Conservation (phyloP, 1,140 invertebrate genomes). For the Leptestheria dahalacensis region DNA sequence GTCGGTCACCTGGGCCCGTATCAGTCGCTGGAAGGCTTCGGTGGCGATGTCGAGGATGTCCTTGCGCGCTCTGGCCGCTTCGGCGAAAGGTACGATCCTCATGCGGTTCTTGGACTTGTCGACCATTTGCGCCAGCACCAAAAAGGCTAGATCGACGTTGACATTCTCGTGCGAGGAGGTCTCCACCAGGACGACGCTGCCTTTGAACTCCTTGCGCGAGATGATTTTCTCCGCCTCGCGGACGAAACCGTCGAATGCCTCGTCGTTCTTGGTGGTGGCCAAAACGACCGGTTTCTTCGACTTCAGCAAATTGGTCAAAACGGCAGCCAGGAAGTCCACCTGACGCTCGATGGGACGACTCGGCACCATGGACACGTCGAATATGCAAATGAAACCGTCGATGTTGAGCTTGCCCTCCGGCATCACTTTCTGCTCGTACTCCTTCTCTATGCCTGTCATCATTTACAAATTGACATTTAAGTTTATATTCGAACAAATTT, state of each 20-base stretch:
- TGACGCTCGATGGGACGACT: slow-evolving; percentile 76
- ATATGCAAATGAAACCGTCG: slow-evolving; percentile 90
- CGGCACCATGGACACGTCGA: slow-evolving; percentile 85
- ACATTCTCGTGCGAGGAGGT: slow-evolving; percentile 93
- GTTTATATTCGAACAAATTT: slow-evolving; percentile 2
- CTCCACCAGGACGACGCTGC: slow-evolving; percentile 73
- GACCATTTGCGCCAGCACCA: slow-evolving; percentile 79
- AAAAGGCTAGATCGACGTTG: slow-evolving; percentile 87
- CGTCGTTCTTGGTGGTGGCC: slow-evolving; percentile 93
- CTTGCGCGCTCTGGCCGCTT: slow-evolving; percentile 68
- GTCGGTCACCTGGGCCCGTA: slow-evolving; percentile 62
- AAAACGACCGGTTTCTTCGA: slow-evolving; percentile 90
- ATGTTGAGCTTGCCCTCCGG: slow-evolving; percentile 85
- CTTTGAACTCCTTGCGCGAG: slow-evolving; percentile 81
- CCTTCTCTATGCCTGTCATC: slow-evolving; percentile 53
- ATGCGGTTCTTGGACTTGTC: slow-evolving; percentile 54
- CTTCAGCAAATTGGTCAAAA: slow-evolving; percentile 69
- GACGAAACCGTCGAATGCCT: slow-evolving; percentile 70
- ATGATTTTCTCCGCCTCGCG: slow-evolving; percentile 78
- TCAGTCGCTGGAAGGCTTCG: slow-evolving; percentile 69
- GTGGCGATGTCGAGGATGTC: slow-evolving; percentile 77
- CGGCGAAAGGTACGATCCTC: slow-evolving; percentile 66
- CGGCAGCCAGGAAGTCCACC: slow-evolving; percentile 57
- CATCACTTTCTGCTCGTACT: slow-evolving; percentile 85
- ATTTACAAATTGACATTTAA: slow-evolving; percentile 1